These are phyloP conservation scores for Columbina picui DNA, from an alignment of 2,113 vertebrate genomes.

Conservation along the genomic window DNA sequence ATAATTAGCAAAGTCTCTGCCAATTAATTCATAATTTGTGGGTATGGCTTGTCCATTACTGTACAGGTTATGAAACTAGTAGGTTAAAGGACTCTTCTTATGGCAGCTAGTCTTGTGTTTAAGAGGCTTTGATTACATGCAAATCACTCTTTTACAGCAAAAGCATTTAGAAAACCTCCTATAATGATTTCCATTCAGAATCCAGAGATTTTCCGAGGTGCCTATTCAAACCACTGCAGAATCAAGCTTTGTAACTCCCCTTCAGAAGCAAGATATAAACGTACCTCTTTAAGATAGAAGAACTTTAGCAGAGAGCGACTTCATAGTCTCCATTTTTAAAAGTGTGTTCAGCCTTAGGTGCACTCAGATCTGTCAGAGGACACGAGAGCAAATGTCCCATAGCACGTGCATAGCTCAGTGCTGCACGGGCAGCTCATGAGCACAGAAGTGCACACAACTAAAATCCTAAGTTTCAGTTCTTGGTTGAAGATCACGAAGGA, in stretches of 20 bases:
- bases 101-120: background rate
- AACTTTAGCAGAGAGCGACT: background rate
- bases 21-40: background rate
- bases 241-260: background rate
- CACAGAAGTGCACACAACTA: background rate
- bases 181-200: background rate
- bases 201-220: background rate
- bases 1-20: background rate
- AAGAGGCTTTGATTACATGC: background rate
- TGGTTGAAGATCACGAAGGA: background rate
- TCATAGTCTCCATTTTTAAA: background rate
- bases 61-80: background rate
- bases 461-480: background rate
- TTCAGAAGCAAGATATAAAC: background rate
- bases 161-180: background rate
- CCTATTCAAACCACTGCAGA: background rate
- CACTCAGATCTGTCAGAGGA: background rate
- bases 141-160: background rate
- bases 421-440: background rate
- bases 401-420: background rate
- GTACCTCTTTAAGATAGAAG: background rate
- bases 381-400: background rate
- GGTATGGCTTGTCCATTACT: background rate
- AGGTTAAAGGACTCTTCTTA: background rate
- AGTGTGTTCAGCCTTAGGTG: background rate